phyloP scores from a whole-genome alignment of 2,113 vertebrate species.

The Arothron firmamentum region DNA sequence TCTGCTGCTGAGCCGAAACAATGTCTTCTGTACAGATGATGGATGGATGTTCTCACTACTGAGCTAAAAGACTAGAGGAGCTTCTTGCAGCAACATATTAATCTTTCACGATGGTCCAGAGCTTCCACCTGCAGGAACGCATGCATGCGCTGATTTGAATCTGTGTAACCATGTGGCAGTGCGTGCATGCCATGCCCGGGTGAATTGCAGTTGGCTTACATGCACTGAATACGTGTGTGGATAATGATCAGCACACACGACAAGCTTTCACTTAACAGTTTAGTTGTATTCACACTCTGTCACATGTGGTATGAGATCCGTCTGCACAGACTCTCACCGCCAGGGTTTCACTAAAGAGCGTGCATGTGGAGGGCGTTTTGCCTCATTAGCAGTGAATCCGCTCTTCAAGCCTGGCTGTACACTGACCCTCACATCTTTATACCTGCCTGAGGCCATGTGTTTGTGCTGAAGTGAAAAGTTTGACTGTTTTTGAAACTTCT shows the following conservation, averaged over 20 bases:
- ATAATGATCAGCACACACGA: slow-evolving; percentile 9
- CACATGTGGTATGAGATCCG: background rate
- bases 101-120: slow-evolving; percentile 37
- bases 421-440: slow-evolving; percentile 22
- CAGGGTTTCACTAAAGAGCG: background rate
- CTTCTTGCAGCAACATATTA: slow-evolving; percentile 14
- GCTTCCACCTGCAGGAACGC: slow-evolving; percentile 27
- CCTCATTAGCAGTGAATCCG: slow-evolving; percentile 18
- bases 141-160: slow-evolving; percentile 21
- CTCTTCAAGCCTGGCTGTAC: slow-evolving; percentile 33
- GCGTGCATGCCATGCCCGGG: background rate
- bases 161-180: slow-evolving; percentile 3
- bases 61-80: slow-evolving; percentile 16
- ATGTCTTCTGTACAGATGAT: background rate
- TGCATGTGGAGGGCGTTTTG: slow-evolving; percentile 3
- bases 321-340: slow-evolving; percentile 2
- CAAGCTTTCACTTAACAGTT: slow-evolving; percentile 19
- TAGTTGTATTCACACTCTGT: slow-evolving; percentile 11
- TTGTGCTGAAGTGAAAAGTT: slow-evolving; percentile 40
- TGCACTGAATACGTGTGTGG: background rate
- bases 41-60: slow-evolving; percentile 30
- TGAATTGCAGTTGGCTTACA: slow-evolving; percentile 2
- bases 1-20: background rate
- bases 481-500: slow-evolving; percentile 24
- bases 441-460: slow-evolving; percentile 23